Evolutionary conservation across 2,888 invertebrate genomes (phyloP), one percentile per base, ranked within the genome.

Genomic region (Drosophila affinis): DNA sequence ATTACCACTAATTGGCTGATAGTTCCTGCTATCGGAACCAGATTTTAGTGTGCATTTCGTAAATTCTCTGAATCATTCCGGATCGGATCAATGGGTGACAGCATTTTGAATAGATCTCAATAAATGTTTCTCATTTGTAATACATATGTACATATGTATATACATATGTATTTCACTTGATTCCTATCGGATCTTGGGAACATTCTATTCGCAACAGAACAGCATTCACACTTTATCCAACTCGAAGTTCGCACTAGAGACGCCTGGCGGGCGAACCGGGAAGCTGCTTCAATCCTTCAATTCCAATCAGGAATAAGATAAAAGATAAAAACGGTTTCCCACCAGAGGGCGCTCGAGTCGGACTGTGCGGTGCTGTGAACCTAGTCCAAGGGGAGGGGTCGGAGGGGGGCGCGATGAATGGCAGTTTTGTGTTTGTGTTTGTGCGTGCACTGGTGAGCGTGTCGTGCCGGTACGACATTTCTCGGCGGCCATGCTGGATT

Each of bases 401-500:
- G 27, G 10, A 1, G 32, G 9, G 32, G 32, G 32, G 32, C 14
- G 39, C 14, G 14, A 39, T 39, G 14, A 2, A 39, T 39, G 39
- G 14, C 7, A 3, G 39, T 6, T 7, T 14, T 39, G 14, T 14
- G 14, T 6, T 10, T n/a, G 53, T 61, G 56, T 56, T 57, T 56
- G 24, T 46, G 57, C 24, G 39, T 39, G 39, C 39, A 14, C 14
- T 39, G 39, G 39, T 39, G 39, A 14, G 47, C 3, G 21, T 21
- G 21, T 21, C 62, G 62, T 61, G 21, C 53, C 54, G 49, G 70
- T 27, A 60, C 44, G 53, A 44, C 32, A 56, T 69, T 74, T 89
- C 87, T 88, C 87, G 75, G 60, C 87, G 77, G 91, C 90, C 90
- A 91, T 91, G 64, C 85, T 91, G 84, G 56, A 88, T 84, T 91